These are phyloP conservation scores for Orbicella faveolata DNA, from an alignment of 64 coral and sea anemone species.

Conservation along the genomic window DNA sequence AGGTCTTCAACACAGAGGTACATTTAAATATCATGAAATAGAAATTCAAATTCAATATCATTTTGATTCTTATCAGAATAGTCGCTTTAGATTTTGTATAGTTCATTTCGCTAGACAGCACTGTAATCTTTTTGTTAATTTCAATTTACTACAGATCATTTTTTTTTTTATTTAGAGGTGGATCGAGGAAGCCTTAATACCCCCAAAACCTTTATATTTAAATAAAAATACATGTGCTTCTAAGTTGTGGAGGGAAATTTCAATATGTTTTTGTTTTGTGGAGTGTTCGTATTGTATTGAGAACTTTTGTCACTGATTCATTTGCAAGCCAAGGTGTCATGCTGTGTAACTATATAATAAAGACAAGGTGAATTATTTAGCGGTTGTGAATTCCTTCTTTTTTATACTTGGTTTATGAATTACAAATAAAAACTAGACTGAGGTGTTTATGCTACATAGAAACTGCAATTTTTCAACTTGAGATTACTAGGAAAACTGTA, in stretches of 20 bases:
- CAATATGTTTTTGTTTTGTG: neutral
- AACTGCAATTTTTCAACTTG: neutral
- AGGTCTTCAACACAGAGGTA: conserved; percentile 14
- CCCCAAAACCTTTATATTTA: neutral
- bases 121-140: neutral
- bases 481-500: neutral
- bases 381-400: neutral
- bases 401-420: neutral
- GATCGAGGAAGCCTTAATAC: neutral
- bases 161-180: neutral
- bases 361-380: conserved; percentile 15
- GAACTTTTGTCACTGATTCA: neutral
- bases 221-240: neutral
- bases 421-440: neutral
- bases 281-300: neutral
- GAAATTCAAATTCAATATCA: neutral
- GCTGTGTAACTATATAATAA: conserved; percentile 5
- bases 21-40: neutral
- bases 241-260: neutral
- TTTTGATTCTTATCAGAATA: conserved; percentile 14
- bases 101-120: neutral
- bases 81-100: neutral
- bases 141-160: neutral
- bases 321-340: neutral
- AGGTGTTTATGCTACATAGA: neutral